Base-by-base conservation (phyloP, 1,140 invertebrate species). In the Hyphantria cunea region DNA sequence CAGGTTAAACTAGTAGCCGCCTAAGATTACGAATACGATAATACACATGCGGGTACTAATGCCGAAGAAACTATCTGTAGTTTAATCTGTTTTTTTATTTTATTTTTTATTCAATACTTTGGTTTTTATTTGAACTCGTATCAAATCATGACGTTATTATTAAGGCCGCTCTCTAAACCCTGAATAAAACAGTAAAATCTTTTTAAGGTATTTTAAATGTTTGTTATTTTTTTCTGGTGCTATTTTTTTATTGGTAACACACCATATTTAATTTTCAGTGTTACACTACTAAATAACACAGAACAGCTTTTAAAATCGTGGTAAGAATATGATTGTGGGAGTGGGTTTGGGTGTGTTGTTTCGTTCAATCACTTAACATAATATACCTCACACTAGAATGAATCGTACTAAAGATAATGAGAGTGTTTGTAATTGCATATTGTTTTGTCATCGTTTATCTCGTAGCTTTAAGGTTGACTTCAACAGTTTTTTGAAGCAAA, bases 231-330 rank as follows among this genome's bases (percentile, higher is more conserved):
- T 5, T 25, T 25, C 17, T 25, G 1, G 1, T 25, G 17, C 17
- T 25, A 25, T 48, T 59, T 14, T 45, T 58, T 11, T 49, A 9
- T 58, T 58, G 33, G 31, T 64, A 44, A 45, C 45, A 55, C 39
- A 50, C 39, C 45, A 9, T 60, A 17, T 86, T 88, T 88, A 79
- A 85, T 88, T 88, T 88, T 88, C 86, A 89, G 86, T 85, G 79
- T 68, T 85, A 81, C 78, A 78, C 82, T 76, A 74, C 84, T 87
- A 80, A 80, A 81, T 74, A 74, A 78, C 69, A 66, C 61, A 71
- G 72, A 79, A 85, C 77, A 72, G 60, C 69, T 68, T 72, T 74
- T 72, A 59, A 75, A 70, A 64, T 58, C 63, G 68, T 73, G 83
- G 84, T 86, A 89, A 86, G 84, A 70, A 74, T 72, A 55, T 62